Base-by-base conservation (phyloP, 2,797 vertebrate genomes). In the Anisognathus igniventris region DNA sequence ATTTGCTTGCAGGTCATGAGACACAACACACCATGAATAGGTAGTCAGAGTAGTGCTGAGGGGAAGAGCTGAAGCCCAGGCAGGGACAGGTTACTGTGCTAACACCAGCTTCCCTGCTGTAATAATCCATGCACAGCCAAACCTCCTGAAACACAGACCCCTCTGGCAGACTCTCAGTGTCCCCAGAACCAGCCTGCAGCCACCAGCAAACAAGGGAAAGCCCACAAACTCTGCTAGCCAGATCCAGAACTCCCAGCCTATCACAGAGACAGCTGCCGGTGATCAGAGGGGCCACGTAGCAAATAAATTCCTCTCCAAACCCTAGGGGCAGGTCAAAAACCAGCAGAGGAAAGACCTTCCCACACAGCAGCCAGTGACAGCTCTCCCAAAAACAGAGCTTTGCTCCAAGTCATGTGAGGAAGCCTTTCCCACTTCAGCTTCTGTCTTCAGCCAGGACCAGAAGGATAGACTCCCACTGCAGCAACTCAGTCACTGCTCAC, bases 261-360 rank as follows among this genome's bases (percentile, higher is more conserved):
- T 70, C 76, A 60, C 7, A 25, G 51, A 90, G 76, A 86, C 79
- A 95, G 86, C 91, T 82, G 86, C 42, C 91, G 85, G 71, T 0
- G 0, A 92, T 73, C 76, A 88, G 73, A 88, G 45, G 9, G 67
- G 64, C 73, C 82, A 95, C 1, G 0, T 13, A 92, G 85, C 87
- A 94, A 92, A 81, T 40, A 75, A 86, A 90, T 70, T 90, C 70
- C 74, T 82, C 56, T 90, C 60, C 39, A 78, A 93, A 86, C 60
- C 42, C 67, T 22, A 44, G 48, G 42, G 57, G 60, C 53, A 88
- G 86, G 86, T 95, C 80, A 95, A 93, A 91, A 94, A 70, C 16
- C 88, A 92, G 47, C 82, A 91, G 88, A 95, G 31, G 24, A 88
- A 91, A 92, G 91, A 90, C 71, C 67, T 93, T 95, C 71, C 89